Base-by-base conservation (phyloP, 1,140 invertebrate species). In the Eurosta solidaginis region DNA sequence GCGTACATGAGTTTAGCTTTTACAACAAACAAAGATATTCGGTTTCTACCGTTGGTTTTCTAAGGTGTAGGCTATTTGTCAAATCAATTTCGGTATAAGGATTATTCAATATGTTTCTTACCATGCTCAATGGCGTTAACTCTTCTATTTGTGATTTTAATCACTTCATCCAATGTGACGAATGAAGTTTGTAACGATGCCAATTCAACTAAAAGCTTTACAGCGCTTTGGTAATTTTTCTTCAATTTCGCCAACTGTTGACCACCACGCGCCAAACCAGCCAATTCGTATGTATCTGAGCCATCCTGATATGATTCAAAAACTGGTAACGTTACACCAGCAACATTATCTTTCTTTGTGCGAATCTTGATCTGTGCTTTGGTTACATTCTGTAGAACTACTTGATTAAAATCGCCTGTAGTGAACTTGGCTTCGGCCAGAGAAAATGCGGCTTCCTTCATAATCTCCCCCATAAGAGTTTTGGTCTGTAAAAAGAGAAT, bases 81-180 rank as follows among this genome's bases (percentile, higher is more conserved):
- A n/a, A n/a, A n/a, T n/a, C n/a, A n/a, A n/a, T n/a, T n/a, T n/a
- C 45, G 45, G 9, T 47, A 47, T 47, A n/a, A n/a, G n/a, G n/a
- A n/a, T n/a, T n/a, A n/a, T n/a, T n/a, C n/a, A n/a, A n/a, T n/a
- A 25, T 44, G 22, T 75, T 27, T 75, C 89, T 89, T 88, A 97
- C 96, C 97, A 88, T 99, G 97, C 89, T 99, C 98, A 89, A 99
- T 99, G 83, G 98, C 98, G 89, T 99, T 99, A 17, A 99, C 98
- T 93, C 98, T 93, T 82, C 98, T 92, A 88, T 99, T 99, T 7
- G 97, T 99, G 54, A 97, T 93, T 89, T 99, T 99, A 82, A 99
- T 99, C 33, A 98, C 97, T 89, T 98, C 97, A 89, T 99, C 97
- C 49, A 99, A 88, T 50, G 97, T 98, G 6, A 99, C 95, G 88